Evolutionary conservation across 2,113 vertebrate genomes (phyloP).

Genomic region (Scopus umbretta): DNA sequence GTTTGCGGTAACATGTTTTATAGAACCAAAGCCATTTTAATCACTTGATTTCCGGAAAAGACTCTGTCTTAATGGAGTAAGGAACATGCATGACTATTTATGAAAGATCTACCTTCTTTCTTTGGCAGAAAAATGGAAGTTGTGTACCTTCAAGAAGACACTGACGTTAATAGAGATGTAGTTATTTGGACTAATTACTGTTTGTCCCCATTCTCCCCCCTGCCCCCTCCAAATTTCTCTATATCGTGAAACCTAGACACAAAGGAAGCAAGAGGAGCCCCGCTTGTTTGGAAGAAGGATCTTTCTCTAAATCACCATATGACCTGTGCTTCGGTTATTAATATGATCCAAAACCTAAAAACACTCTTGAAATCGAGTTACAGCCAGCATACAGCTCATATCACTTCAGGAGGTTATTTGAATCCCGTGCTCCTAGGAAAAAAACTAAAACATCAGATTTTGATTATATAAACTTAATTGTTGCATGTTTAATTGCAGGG

Average conservation of each 20-base stretch:
- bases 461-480: background rate
- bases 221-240: background rate
- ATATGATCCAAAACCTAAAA: background rate
- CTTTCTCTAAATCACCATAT: background rate
- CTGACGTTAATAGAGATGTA: background rate
- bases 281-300: background rate
- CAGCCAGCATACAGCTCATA: background rate
- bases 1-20: background rate
- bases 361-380: background rate
- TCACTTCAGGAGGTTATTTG: background rate
- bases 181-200: background rate
- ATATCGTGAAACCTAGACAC: background rate
- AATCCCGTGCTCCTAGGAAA: background rate
- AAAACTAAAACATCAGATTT: background rate
- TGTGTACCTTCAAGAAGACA: background rate
- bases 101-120: background rate
- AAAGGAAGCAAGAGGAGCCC: background rate
- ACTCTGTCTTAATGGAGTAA: background rate
- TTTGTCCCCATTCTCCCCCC: background rate
- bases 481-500: background rate
- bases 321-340: background rate
- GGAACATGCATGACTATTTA: background rate
- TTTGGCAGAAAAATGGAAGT: background rate
- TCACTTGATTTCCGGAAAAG: background rate
- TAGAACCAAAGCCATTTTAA: background rate